phyloP scores from a whole-genome alignment of 2,888 invertebrate species.

The Acheta domesticus region DNA sequence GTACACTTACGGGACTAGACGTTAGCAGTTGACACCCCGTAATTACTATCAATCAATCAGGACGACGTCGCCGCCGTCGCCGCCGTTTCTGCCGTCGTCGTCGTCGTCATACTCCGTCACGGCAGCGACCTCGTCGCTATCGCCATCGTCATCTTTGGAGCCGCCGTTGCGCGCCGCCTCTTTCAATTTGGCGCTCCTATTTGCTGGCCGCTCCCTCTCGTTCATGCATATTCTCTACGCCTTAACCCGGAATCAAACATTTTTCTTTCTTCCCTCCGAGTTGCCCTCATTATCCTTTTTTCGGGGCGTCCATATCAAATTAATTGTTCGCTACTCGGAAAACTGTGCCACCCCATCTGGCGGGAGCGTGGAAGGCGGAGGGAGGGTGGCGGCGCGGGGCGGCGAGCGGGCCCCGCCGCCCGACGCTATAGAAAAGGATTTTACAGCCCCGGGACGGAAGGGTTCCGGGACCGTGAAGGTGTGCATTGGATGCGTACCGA shows the following conservation, averaged over 20 bases:
- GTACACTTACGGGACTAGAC: too few relatives aligned
- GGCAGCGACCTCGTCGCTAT: background rate
- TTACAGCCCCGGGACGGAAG: conserved; percentile 12
- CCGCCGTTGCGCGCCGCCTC: background rate
- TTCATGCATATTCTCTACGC: conserved; percentile 18
- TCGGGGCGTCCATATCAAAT: conserved; percentile 31
- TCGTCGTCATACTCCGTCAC: background rate
- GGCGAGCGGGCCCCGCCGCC: background rate
- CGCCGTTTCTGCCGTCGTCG: background rate
- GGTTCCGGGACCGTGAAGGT: conserved; percentile 28
- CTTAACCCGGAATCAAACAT: conserved; percentile 8
- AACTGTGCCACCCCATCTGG: conserved; percentile 9
- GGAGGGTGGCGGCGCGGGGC: background rate
- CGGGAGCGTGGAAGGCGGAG: background rate
- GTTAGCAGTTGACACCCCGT: too few relatives aligned
- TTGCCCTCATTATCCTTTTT: conserved; percentile 25
- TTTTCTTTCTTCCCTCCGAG: conserved; percentile 19
- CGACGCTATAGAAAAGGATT: background rate
- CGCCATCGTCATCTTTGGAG: background rate
- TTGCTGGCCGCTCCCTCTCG: background rate
- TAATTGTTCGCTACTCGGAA: conserved; percentile 34
- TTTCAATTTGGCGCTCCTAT: background rate
- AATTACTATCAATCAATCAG: too few relatives aligned
- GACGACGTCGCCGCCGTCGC: background rate
- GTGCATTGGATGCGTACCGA: conserved; percentile 25